These are phyloP conservation scores for Oxyruncus cristatus DNA, from an alignment of 2,113 vertebrate genomes.

Conservation along the genomic window DNA sequence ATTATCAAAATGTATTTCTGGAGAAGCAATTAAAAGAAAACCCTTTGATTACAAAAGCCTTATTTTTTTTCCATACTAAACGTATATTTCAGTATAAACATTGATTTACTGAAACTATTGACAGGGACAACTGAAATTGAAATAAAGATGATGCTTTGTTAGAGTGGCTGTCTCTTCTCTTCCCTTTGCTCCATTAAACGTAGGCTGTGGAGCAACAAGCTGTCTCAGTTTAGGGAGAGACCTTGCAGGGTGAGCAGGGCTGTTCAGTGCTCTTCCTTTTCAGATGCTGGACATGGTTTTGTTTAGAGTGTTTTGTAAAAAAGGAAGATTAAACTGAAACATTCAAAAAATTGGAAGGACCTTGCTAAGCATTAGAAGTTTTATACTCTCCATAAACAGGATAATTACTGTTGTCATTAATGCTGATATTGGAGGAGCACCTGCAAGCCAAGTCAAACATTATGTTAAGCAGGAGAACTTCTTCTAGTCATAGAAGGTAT, in stretches of 20 bases:
- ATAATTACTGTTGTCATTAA: neutral
- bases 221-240: neutral
- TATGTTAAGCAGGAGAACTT: neutral
- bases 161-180: neutral
- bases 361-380: neutral
- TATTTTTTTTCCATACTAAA: neutral
- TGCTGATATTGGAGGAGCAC: neutral
- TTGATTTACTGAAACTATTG: slow-evolving; percentile 18
- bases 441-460: neutral
- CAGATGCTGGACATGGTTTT: neutral
- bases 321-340: neutral
- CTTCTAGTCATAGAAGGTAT: neutral
- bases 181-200: neutral
- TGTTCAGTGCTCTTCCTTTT: neutral
- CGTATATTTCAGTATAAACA: slow-evolving; percentile 25
- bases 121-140: neutral
- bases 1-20: slow-evolving; percentile 66
- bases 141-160: slow-evolving; percentile 6
- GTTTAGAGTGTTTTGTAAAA: neutral
- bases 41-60: slow-evolving; percentile 22
- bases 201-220: neutral
- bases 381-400: neutral
- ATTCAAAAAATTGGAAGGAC: neutral
- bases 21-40: slow-evolving; percentile 45
- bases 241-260: neutral